Conservation (phyloP, 2,797 vertebrate genomes). For the Oreonectes daqikongensis region DNA sequence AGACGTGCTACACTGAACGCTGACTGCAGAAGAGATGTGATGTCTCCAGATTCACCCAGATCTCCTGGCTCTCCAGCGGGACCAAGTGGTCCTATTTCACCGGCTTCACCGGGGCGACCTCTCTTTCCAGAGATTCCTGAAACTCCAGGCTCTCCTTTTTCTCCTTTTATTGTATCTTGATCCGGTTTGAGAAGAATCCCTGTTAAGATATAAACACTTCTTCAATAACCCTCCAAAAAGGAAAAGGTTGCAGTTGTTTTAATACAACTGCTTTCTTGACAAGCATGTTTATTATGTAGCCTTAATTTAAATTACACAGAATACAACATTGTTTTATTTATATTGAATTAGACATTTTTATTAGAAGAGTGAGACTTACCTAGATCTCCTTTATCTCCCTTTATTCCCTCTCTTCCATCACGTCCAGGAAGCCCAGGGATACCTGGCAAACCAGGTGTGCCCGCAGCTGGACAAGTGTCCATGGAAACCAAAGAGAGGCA, state of each 20-base stretch:
- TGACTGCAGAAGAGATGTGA: conserved; percentile 70
- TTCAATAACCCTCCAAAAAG: background rate
- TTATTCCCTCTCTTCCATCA: conserved; percentile 80
- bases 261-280: background rate
- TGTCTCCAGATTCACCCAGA: conserved; percentile 63
- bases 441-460: conserved; percentile 79
- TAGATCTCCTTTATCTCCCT: conserved; percentile 79
- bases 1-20: conserved; percentile 78
- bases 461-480: conserved; percentile 62
- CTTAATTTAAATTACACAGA: background rate
- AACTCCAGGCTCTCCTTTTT: conserved; percentile 66
- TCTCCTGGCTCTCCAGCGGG: conserved; percentile 58
- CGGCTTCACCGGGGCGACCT: conserved; percentile 67
- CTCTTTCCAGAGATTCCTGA: conserved; percentile 74
- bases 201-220: conserved; percentile 56
- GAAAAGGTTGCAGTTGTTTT: no score
- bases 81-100: conserved; percentile 63
- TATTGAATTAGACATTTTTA: background rate
- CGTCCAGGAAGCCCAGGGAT: conserved; percentile 73
- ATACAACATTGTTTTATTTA: background rate
- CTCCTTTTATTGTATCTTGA: conserved; percentile 66
- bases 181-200: conserved; percentile 64
- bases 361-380: conserved; percentile 66
- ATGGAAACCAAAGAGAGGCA: conserved; percentile 31
- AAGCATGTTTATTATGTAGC: background rate